Percentiles rank a stretch among this genome's conserved stretches.
Evolutionary conservation across 2,797 vertebrate genomes (phyloP).

Genomic region (Synaphobranchus kaupii): DNA sequence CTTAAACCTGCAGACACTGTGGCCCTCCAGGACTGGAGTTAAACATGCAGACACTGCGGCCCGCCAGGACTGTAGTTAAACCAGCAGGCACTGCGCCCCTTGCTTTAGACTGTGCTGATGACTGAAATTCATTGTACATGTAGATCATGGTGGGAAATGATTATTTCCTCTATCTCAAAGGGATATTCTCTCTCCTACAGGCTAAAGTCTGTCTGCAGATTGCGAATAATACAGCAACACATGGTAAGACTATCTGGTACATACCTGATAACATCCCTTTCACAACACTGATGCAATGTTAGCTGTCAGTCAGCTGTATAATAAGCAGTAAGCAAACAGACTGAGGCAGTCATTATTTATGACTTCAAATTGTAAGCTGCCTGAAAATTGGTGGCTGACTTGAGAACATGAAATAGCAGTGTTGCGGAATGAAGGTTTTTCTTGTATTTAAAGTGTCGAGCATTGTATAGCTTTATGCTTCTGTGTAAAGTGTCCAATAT

Average conservation of each 20-base stretch:
- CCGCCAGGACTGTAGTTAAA: no score
- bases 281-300: no score
- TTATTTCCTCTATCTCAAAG: not conserved
- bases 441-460: not conserved
- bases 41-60: no score
- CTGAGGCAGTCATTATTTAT: not conserved
- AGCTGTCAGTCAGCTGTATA: not conserved
- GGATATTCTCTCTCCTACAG: constrained; percentile 43
- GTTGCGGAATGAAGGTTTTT: not conserved
- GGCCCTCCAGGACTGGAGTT: no score
- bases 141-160: not conserved
- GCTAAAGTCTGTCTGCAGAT: constrained; percentile 63
- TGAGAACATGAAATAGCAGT: not conserved
- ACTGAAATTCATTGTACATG: not conserved
- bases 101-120: not conserved
- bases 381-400: not conserved
- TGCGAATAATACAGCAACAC: constrained; percentile 69
- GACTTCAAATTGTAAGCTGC: not conserved
- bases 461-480: not conserved
- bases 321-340: no score
- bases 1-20: no score
- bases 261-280: not conserved
- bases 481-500: not conserved
- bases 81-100: no score
- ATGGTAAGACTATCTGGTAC: constrained; percentile 62